Evolutionary conservation across 2,797 vertebrate genomes (phyloP).

Genomic region (Gallinago stenura): DNA sequence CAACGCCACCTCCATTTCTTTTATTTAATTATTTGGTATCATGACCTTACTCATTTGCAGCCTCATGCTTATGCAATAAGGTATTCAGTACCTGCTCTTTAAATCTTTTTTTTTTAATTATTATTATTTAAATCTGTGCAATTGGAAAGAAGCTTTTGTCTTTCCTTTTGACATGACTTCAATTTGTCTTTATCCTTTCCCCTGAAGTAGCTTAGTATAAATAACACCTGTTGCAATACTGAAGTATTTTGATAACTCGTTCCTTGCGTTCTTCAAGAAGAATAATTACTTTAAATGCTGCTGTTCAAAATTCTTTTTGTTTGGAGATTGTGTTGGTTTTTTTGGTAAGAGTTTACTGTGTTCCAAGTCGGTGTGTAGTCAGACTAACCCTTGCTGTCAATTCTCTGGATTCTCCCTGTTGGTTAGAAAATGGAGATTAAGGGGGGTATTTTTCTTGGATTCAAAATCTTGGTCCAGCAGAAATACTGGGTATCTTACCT

Average conservation of each 20-base stretch:
- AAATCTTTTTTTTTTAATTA: neutral
- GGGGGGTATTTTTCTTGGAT: neutral
- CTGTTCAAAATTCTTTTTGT: conserved; percentile 81
- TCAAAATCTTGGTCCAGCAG: conserved; percentile 43
- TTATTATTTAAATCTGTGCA: neutral
- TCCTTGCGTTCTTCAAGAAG: conserved; percentile 81
- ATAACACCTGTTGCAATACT: conserved; percentile 72
- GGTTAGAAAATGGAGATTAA: neutral
- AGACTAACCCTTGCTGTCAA: conserved; percentile 17
- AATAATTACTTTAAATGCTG: conserved; percentile 76
- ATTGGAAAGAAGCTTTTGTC: conserved; percentile 18
- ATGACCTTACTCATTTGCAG: conserved; percentile 15
- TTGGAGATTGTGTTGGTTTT: conserved; percentile 54
- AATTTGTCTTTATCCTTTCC: conserved; percentile 46
- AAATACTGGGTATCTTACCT: neutral
- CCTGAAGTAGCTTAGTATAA: conserved; percentile 73
- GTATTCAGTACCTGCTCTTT: neutral
- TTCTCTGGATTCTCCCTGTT: conserved; percentile 59
- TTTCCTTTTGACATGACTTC: conserved; percentile 10
- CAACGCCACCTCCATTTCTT: neutral
- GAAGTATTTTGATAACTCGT: conserved; percentile 76
- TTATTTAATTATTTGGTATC: neutral
- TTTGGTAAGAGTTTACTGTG: conserved; percentile 33
- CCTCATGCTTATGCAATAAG: conserved; percentile 21
- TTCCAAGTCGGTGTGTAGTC: conserved; percentile 50